Conservation (phyloP, 2,888 invertebrate genomes). For the Drosophila hamatofila region DNA sequence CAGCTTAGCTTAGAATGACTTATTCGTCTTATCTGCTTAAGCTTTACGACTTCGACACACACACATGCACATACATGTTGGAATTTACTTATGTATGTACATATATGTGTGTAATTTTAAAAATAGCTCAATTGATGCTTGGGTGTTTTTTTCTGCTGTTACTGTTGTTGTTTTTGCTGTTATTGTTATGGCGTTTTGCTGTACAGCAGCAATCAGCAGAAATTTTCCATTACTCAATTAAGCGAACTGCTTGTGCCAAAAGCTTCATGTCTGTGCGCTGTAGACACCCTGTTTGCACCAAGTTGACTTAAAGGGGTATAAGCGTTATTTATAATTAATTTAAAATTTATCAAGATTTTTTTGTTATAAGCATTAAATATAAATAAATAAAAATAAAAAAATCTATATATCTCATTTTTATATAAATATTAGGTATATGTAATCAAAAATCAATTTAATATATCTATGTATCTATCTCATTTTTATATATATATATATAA, state of each 20-base stretch:
- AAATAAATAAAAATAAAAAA: too few relatives aligned
- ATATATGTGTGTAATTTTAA: constrained; percentile 4
- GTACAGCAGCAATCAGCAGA: constrained; percentile 45
- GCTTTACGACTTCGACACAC: constrained; percentile 8
- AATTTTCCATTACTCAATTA: constrained; percentile 67
- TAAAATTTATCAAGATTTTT: too few relatives aligned
- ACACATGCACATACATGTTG: neutral
- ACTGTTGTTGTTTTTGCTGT: constrained; percentile 19
- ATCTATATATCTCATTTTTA: too few relatives aligned
- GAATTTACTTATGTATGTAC: neutral
- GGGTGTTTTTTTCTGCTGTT: constrained; percentile 20
- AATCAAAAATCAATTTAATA: too few relatives aligned
- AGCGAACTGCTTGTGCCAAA: constrained; percentile 29
- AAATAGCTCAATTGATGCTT: constrained; percentile 43
- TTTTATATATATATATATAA: too few relatives aligned
- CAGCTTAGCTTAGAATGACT: constrained; percentile 39
- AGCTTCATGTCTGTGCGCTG: constrained; percentile 26
- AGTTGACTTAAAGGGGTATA: neutral
- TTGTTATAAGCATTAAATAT: too few relatives aligned
- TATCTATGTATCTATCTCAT: too few relatives aligned
- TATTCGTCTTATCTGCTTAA: constrained; percentile 40
- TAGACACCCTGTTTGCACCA: neutral
- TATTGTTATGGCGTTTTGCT: constrained; percentile 27
- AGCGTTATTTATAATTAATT: neutral
- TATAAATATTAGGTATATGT: too few relatives aligned